phyloP scores from a whole-genome alignment of 2,888 invertebrate genomes.

The Phlogophora meticulosa region DNA sequence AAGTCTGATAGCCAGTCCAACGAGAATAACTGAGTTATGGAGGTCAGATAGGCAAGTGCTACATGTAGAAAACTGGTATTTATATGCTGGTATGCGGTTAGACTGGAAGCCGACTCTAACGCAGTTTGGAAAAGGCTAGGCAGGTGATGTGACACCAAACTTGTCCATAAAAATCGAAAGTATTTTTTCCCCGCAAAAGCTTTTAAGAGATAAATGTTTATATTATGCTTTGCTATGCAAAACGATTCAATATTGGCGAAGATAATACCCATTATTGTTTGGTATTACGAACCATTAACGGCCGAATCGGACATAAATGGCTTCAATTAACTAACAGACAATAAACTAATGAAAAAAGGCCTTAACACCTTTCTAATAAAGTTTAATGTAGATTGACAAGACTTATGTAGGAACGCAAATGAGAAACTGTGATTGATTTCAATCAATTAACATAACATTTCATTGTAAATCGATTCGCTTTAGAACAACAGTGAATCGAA shows the following conservation, averaged over 20 bases:
- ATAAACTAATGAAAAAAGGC: constrained; percentile 5
- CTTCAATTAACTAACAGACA: constrained; percentile 20
- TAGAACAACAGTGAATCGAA: neutral
- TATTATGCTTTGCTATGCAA: neutral
- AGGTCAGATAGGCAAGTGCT: too few relatives aligned
- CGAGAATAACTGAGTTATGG: too few relatives aligned
- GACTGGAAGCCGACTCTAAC: too few relatives aligned
- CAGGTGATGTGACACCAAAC: too few relatives aligned
- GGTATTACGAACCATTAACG: constrained; percentile 1
- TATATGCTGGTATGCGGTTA: too few relatives aligned
- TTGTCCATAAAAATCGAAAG: neutral
- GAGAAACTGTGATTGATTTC: constrained; percentile 8
- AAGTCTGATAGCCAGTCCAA: too few relatives aligned
- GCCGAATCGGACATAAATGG: constrained; percentile 10
- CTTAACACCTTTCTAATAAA: constrained; percentile 3
- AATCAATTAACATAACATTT: constrained; percentile 4
- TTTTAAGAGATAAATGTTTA: neutral
- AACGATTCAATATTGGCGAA: neutral
- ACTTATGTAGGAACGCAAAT: neutral
- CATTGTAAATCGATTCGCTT: constrained; percentile 18
- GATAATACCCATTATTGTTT: constrained; percentile 7
- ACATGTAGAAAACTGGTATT: too few relatives aligned
- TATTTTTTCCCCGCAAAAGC: neutral
- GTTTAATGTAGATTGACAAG: constrained; percentile 13
- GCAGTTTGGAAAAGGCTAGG: too few relatives aligned